phyloP scores from a whole-genome alignment of 2,888 invertebrate genomes.

The Caradrina kadenii region DNA sequence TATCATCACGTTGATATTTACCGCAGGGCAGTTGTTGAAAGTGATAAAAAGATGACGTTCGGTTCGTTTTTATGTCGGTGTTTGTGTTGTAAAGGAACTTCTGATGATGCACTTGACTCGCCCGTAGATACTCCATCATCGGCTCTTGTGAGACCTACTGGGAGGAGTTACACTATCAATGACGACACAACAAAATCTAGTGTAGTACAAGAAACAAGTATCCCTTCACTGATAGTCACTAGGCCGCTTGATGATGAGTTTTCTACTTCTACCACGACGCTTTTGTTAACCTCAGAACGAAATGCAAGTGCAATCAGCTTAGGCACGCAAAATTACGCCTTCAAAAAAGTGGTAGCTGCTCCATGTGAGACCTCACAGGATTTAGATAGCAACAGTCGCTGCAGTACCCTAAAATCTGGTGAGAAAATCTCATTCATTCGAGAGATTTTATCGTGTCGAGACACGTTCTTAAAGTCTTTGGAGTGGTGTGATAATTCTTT shows the following conservation, averaged over 20 bases:
- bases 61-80: slow-evolving; percentile 72
- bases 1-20: slow-evolving; percentile 81
- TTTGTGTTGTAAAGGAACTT: slow-evolving; percentile 73
- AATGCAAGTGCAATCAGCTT: slow-evolving; percentile 71
- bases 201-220: slow-evolving; percentile 43
- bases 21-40: slow-evolving; percentile 64
- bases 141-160: slow-evolving; percentile 75
- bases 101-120: slow-evolving; percentile 68
- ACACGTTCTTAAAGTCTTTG: slow-evolving; percentile 85
- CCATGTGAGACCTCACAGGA: slow-evolving; percentile 65
- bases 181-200: slow-evolving; percentile 59
- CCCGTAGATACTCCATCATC: slow-evolving; percentile 76
- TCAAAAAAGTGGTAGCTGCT: slow-evolving; percentile 63
- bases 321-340: slow-evolving; percentile 59
- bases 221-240: slow-evolving; percentile 68
- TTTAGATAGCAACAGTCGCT: slow-evolving; percentile 71
- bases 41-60: slow-evolving; percentile 69
- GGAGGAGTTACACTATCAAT: slow-evolving; percentile 80
- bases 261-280: slow-evolving; percentile 77
- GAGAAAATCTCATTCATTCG: slow-evolving; percentile 87
- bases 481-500: slow-evolving; percentile 89
- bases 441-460: slow-evolving; percentile 84
- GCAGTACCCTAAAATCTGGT: slow-evolving; percentile 82
- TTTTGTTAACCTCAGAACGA: slow-evolving; percentile 78
- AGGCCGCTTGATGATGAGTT: slow-evolving; percentile 65